Conservation (phyloP, 2,113 vertebrate genomes). For the Gallinago undulata region DNA sequence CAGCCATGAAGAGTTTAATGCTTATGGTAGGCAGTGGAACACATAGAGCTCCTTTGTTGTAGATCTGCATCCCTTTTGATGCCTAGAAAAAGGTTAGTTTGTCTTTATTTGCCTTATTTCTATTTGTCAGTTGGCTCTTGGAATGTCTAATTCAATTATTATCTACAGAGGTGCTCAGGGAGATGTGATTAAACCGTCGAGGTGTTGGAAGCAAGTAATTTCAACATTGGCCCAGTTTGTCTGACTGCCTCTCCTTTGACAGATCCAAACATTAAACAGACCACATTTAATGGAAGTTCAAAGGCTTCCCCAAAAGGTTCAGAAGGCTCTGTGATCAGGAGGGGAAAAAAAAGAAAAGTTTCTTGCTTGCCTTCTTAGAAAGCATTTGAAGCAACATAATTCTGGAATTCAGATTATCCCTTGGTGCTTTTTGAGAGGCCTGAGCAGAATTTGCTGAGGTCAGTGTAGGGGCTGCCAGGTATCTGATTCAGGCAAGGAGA, state of each 20-base stretch:
- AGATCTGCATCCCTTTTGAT: background rate
- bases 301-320: conserved; percentile 56
- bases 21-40: background rate
- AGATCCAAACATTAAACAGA: conserved; percentile 68
- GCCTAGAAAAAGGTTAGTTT: background rate
- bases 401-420: background rate
- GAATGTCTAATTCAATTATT: conserved; percentile 12
- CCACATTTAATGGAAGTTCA: conserved; percentile 64
- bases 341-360: background rate
- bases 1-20: background rate
- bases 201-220: conserved; percentile 24
- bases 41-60: background rate
- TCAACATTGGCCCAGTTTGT: conserved; percentile 6
- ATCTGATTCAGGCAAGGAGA: background rate
- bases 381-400: background rate
- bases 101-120: conserved; percentile 35
- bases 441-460: background rate
- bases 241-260: background rate
- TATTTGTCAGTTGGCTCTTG: conserved; percentile 9
- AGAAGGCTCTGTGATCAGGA: conserved; percentile 2
- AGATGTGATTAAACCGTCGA: background rate
- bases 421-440: background rate
- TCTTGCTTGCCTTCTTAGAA: conserved; percentile 53
- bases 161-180: background rate
- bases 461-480: background rate